A percentile compares a stretch with the other conserved stretches of the same genome.
phyloP scores from a whole-genome alignment of 2,888 invertebrate species.

The Vanessa cardui region DNA sequence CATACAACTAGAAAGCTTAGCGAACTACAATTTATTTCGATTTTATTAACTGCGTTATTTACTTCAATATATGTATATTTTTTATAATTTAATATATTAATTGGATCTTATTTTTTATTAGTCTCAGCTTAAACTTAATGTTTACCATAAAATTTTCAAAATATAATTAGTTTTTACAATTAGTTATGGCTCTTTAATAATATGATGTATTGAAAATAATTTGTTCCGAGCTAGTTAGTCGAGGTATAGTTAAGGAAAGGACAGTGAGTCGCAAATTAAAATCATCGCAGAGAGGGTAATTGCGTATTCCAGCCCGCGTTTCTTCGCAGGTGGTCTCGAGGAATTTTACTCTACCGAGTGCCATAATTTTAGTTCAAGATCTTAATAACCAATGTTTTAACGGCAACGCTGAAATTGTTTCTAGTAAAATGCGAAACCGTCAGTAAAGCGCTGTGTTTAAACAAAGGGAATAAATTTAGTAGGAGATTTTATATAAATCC shows the following conservation, averaged over 20 bases:
- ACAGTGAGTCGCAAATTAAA: constrained; percentile 43
- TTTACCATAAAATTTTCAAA: too few relatives aligned
- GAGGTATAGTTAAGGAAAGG: constrained; percentile 28
- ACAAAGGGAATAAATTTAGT: constrained; percentile 19
- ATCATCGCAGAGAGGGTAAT: constrained; percentile 52
- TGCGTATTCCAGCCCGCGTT: constrained; percentile 55
- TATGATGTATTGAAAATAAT: neutral
- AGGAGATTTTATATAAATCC: constrained; percentile 13
- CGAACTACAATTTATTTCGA: constrained; percentile 34
- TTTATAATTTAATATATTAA: too few relatives aligned
- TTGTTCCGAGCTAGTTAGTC: constrained; percentile 6
- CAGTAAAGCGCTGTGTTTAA: constrained; percentile 19
- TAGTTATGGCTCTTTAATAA: too few relatives aligned
- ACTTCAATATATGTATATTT: neutral
- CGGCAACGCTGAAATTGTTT: constrained; percentile 43
- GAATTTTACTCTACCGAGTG: constrained; percentile 63
- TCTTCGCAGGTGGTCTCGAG: constrained; percentile 67
- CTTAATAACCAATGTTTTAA: constrained; percentile 58
- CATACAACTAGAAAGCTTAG: constrained; percentile 39
- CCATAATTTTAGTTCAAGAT: constrained; percentile 61
- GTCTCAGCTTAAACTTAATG: too few relatives aligned
- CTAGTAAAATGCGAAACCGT: constrained; percentile 27
- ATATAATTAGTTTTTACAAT: too few relatives aligned
- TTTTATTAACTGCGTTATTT: neutral
- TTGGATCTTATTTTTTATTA: too few relatives aligned